A percentile compares a stretch with the other conserved stretches of the same genome.
These are phyloP conservation scores for Platorchestia sp. DNA, from an alignment of 1,140 invertebrate genomes.

Conservation along the genomic window DNA sequence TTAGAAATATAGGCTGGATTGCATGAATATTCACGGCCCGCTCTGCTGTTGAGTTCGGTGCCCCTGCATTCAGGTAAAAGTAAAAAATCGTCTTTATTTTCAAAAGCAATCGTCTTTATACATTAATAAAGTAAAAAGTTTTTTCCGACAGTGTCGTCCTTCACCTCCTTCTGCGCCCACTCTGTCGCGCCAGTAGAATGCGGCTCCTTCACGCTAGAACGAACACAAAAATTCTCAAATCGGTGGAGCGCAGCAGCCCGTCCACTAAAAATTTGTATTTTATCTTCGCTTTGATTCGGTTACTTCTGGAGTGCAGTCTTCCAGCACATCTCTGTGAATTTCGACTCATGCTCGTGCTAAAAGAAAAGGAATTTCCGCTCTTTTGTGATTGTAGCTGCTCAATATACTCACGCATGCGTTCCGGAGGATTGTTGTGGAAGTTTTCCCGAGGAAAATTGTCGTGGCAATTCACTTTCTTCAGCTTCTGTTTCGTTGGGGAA, in stretches of 20 bases:
- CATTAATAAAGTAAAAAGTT: no score
- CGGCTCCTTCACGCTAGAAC: background rate
- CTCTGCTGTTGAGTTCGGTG: background rate
- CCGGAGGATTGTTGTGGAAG: background rate
- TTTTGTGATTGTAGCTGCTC: background rate
- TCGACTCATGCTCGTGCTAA: background rate
- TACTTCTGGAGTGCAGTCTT: background rate
- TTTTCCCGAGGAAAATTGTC: background rate
- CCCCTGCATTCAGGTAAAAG: background rate
- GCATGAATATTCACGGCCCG: background rate
- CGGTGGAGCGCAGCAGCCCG: background rate
- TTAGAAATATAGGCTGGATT: background rate
- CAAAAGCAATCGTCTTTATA: no score
- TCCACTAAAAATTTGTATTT: background rate
- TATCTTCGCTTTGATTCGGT: background rate
- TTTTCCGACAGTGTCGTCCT: no score
- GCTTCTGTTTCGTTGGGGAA: background rate
- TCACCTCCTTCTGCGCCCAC: background rate
- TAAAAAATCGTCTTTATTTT: background rate
- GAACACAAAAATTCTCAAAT: background rate
- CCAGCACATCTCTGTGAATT: background rate
- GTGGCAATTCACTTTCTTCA: background rate
- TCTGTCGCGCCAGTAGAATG: background rate
- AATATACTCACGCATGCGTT: background rate
- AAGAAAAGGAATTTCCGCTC: background rate